Base-by-base conservation (phyloP, 2,113 vertebrate genomes). In the Myodes glareolus region DNA sequence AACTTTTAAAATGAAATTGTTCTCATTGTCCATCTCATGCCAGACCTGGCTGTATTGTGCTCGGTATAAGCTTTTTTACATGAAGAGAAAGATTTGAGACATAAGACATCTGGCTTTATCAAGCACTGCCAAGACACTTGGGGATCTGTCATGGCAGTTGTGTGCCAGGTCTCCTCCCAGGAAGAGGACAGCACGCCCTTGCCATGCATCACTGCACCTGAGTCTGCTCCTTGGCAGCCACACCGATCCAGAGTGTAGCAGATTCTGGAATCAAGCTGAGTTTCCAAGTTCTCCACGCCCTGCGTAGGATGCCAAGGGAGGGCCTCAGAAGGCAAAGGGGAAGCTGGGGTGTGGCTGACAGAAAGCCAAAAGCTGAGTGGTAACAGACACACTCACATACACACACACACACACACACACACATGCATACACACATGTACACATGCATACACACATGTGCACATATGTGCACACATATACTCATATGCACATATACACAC, bases 211-310 rank as follows among this genome's bases (percentile, higher is more conserved):
- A 39, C 45, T 73, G n/a, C 39, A 47, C 88, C 75, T 67, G 36
- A 93, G 89, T 31, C 42, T 80, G 68, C 68, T 45, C 75, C 47
- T 80, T 95, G 88, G 90, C 47, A 77, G 70, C 50, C 63, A 7
- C 47, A 73, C 61, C 75, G 13, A 19, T 87, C 23, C n/a, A 88
- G 94, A 75, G 47, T 47, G 80, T 58, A 93, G 39, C 19, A 88
- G 94, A 67, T 91, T 92, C 80, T 97, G 70, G 90, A 93, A 93
- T 45, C 4, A 67, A 95, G 50, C 19, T 67, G 76, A 14, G 52
- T 73, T 93, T 77, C 73, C 75, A 92, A 63, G 50, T 23, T 42
- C 65, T 86, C 25, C 76, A 47, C 7, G 2, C 65, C 58, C 33
- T 76, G 36, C 72, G 9, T 47, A 87, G 76, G 33, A 84, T 39